Evolutionary conservation across 2,888 invertebrate genomes (phyloP).

Genomic region (Lasius platythorax): DNA sequence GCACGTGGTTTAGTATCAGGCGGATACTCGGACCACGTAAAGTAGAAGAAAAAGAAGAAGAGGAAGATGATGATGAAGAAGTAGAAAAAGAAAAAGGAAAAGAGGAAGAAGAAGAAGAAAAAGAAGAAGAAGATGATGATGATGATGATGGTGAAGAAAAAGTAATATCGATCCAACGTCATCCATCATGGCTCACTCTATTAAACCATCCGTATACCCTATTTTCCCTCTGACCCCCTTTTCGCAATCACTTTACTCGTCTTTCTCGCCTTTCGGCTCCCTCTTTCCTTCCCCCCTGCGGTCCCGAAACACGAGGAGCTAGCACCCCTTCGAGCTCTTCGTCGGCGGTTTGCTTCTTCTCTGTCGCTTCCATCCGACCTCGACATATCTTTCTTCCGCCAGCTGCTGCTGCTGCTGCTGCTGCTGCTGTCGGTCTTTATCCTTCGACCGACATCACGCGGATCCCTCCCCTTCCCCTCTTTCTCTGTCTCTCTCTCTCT

Average conservation of each 20-base stretch:
- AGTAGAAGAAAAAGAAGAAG: not conserved
- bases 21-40: constrained; percentile 35
- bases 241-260: constrained; percentile 80
- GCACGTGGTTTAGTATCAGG: constrained; percentile 48
- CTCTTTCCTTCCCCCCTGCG: not conserved
- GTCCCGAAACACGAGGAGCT: not conserved
- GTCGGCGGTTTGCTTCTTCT: constrained; percentile 22
- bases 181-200: constrained; percentile 83
- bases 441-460: constrained; percentile 35
- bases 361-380: constrained; percentile 23
- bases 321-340: constrained; percentile 11
- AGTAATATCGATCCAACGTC: constrained; percentile 80
- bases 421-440: constrained; percentile 29
- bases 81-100: not conserved
- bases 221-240: constrained; percentile 74
- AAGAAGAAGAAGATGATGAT: not conserved
- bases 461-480: constrained; percentile 6
- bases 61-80: not conserved
- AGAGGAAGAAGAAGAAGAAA: not conserved
- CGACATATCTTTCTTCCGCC: constrained; percentile 9
- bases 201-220: constrained; percentile 80
- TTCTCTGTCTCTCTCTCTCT: not conserved
- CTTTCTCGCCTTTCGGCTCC: constrained; percentile 48
- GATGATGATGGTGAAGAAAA: constrained; percentile 61
- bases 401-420: not conserved